A percentile compares a stretch with the other conserved stretches of the same genome.
phyloP scores from a whole-genome alignment of 2,113 vertebrate species.

The Mustela lutreola region DNA sequence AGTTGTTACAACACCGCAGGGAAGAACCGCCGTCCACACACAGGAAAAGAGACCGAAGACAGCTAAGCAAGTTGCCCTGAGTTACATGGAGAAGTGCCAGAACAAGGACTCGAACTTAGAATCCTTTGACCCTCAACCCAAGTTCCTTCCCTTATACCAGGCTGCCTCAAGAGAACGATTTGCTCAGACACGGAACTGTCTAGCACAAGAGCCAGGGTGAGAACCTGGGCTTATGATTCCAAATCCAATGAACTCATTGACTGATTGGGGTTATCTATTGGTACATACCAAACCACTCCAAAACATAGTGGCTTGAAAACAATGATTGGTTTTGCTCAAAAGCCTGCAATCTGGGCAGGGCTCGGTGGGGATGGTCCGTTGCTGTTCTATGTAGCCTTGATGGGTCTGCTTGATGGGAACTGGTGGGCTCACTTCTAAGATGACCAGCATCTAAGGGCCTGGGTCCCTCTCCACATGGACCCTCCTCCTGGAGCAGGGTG shows the following conservation, averaged over 20 bases:
- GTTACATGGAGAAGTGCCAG: not conserved
- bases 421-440: not conserved
- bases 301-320: not conserved
- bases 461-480: fast-evolving
- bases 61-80: not conserved
- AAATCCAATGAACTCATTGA: not conserved
- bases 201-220: not conserved
- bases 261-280: not conserved
- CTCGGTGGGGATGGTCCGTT: not conserved
- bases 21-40: not conserved
- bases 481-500: not conserved
- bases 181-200: not conserved
- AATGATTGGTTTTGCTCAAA: not conserved
- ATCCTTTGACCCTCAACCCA: not conserved
- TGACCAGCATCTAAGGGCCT: not conserved
- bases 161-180: not conserved
- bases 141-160: not conserved
- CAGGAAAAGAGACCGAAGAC: not conserved
- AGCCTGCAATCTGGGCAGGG: not conserved
- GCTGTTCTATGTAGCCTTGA: not conserved
- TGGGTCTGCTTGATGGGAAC: not conserved
- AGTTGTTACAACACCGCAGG: not conserved
- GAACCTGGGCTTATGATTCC: not conserved
- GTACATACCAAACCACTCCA: not conserved
- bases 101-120: constrained; percentile 29